A percentile compares a stretch with the other conserved stretches of the same genome.
Evolutionary conservation across 2,797 vertebrate genomes (phyloP).

Genomic region (Forpus xanthops): DNA sequence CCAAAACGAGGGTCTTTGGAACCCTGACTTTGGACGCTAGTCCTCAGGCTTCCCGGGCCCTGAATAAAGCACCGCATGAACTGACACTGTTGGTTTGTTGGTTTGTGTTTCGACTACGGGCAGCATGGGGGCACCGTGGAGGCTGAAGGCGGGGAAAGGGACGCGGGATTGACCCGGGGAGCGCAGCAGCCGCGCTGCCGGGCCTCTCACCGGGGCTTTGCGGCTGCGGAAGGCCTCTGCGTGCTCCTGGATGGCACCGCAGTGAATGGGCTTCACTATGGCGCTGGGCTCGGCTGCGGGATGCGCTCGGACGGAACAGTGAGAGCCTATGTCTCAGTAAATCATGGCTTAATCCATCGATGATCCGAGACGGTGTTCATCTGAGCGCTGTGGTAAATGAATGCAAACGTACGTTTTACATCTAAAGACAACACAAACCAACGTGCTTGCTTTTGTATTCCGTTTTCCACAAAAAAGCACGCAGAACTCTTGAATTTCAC

Average conservation of each 20-base stretch:
- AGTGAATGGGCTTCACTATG: background rate
- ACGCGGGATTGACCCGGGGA: fast-evolving
- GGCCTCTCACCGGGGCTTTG: fast-evolving
- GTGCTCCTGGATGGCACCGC: fast-evolving
- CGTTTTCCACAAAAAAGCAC: background rate
- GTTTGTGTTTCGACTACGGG: too few species aligned
- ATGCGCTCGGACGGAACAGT: background rate
- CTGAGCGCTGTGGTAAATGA: background rate
- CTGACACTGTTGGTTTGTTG: too few species aligned
- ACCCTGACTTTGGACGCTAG: too few species aligned
- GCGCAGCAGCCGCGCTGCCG: fast-evolving
- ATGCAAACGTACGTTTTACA: background rate
- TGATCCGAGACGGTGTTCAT: background rate
- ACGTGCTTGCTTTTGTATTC: background rate
- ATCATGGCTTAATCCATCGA: background rate
- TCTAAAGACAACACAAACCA: background rate
- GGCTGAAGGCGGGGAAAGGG: background rate
- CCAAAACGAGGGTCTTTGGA: too few species aligned
- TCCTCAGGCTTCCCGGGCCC: too few species aligned
- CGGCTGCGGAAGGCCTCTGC: background rate
- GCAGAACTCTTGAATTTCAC: background rate
- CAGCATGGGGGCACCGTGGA: background rate
- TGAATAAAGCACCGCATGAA: too few species aligned
- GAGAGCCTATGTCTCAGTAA: background rate
- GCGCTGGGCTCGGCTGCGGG: background rate